These are phyloP conservation scores for Drosophila kokeensis DNA, from an alignment of 2,888 invertebrate species.

Conservation along the genomic window DNA sequence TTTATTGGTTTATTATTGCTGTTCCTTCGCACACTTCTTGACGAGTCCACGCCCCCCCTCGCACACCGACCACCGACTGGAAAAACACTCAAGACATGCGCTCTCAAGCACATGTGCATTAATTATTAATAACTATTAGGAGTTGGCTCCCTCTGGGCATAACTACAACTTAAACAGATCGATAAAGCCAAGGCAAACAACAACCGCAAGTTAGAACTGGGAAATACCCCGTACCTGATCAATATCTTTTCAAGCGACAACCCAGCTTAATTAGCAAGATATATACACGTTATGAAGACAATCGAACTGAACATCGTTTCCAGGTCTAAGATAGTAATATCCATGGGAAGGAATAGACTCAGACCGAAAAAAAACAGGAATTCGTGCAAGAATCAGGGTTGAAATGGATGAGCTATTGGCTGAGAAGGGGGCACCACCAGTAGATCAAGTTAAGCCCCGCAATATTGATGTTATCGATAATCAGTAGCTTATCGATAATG, in stretches of 20 bases:
- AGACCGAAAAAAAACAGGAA: neutral
- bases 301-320: neutral
- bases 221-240: neutral
- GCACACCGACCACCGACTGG: neutral
- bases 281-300: neutral
- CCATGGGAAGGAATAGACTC: neutral
- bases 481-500: neutral
- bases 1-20: neutral
- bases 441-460: neutral
- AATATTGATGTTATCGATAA: neutral
- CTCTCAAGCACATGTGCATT: neutral
- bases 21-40: neutral
- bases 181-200: neutral
- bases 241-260: neutral
- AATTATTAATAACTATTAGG: constrained; percentile 1
- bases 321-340: neutral
- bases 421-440: neutral
- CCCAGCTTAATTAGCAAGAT: neutral
- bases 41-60: neutral
- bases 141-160: neutral
- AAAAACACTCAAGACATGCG: neutral
- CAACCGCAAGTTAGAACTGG: neutral
- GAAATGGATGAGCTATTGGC: neutral
- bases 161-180: neutral
- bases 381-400: neutral